Evolutionary conservation across 2,113 vertebrate species (phyloP).

Genomic region (Heloderma charlesbogerti): DNA sequence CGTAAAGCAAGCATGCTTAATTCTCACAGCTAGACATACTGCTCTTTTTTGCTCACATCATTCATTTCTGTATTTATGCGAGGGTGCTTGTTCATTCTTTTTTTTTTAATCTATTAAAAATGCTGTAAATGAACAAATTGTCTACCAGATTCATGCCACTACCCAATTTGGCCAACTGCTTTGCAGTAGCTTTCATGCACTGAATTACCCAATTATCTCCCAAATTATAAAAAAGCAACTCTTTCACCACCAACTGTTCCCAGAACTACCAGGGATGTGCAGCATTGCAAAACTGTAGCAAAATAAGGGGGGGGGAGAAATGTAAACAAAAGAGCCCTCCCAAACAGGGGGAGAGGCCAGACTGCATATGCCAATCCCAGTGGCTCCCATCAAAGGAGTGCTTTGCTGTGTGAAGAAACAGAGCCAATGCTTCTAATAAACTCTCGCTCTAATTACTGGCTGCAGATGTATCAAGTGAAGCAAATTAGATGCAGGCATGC

Average conservation of each 20-base stretch:
- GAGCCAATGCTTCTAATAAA: constrained; percentile 85
- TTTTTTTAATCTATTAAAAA: constrained; percentile 24
- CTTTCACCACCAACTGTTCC: constrained; percentile 81
- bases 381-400: constrained; percentile 80
- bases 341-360: constrained; percentile 74
- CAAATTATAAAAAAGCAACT: constrained; percentile 83
- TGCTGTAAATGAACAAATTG: constrained; percentile 63
- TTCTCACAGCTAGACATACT: neutral
- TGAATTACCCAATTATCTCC: constrained; percentile 83
- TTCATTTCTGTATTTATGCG: neutral
- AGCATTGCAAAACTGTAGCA: constrained; percentile 79
- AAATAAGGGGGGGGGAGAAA: constrained; percentile 38
- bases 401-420: constrained; percentile 81
- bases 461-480: constrained; percentile 87
- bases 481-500: constrained; percentile 81
- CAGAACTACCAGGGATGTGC: constrained; percentile 73
- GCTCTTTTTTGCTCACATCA: neutral
- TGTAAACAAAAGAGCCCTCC: constrained; percentile 81
- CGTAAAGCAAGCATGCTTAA: neutral
- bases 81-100: neutral
- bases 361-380: constrained; percentile 76
- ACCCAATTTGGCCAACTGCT: constrained; percentile 67
- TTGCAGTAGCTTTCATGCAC: constrained; percentile 63
- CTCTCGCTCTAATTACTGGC: constrained; percentile 86
- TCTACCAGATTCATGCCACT: constrained; percentile 35